phyloP scores from a whole-genome alignment of 2,113 vertebrate genomes.

The Corythornis madagascariensis region DNA sequence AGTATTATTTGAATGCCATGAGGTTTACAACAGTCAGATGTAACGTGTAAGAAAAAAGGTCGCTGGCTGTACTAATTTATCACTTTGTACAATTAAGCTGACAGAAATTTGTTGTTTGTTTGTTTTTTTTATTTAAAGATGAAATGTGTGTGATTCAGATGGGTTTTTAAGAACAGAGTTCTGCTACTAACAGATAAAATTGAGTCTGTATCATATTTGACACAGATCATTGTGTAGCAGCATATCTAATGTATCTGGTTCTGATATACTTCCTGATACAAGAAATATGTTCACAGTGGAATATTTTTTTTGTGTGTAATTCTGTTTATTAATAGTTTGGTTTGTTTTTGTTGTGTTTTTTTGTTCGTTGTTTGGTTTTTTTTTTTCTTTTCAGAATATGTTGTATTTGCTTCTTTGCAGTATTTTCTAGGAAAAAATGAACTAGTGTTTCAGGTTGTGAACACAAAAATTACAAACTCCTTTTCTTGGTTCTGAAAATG shows the following conservation, averaged over 20 bases:
- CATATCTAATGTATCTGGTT: not conserved
- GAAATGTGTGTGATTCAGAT: accelerated
- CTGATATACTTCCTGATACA: not conserved
- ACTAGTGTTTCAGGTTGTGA: not conserved
- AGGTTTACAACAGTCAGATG: accelerated
- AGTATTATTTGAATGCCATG: accelerated
- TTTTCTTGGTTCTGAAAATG: not conserved
- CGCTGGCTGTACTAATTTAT: not conserved
- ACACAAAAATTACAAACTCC: not conserved
- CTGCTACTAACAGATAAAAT: accelerated
- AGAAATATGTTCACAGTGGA: not conserved
- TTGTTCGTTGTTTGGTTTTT: too few species aligned
- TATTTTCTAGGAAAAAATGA: not conserved
- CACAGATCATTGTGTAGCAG: too few species aligned
- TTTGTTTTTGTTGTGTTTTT: too few species aligned
- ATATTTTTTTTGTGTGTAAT: not conserved
- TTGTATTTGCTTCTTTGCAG: not conserved
- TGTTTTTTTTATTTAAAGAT: not conserved
- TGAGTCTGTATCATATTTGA: not conserved
- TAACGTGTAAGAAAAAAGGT: not conserved
- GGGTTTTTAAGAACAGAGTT: not conserved
- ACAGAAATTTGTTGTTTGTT: not conserved
- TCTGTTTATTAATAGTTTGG: not conserved
- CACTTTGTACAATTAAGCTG: not conserved
- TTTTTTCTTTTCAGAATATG: not conserved